phyloP scores from a whole-genome alignment of 2,888 invertebrate species.

The Brenthis daphne region DNA sequence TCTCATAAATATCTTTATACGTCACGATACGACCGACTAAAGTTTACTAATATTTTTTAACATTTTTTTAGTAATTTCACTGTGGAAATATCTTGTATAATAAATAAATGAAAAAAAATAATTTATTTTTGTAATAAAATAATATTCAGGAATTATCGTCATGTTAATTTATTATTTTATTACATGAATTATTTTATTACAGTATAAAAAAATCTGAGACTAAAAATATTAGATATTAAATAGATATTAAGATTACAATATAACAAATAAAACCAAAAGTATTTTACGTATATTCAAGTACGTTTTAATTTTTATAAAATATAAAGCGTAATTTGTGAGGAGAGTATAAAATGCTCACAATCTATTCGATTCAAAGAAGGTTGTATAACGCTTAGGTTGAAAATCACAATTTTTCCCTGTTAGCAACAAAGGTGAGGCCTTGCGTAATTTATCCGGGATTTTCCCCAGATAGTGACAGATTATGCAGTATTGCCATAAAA shows the following conservation, averaged over 20 bases:
- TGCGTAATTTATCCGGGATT: slow-evolving; percentile 54
- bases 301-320: background rate
- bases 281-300: too few species aligned
- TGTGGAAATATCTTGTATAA: too few species aligned
- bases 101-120: too few species aligned
- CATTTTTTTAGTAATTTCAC: too few species aligned
- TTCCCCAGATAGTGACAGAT: slow-evolving; percentile 64
- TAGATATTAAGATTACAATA: too few species aligned
- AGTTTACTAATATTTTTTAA: background rate
- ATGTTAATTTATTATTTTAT: too few species aligned
- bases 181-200: too few species aligned
- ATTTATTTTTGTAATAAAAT: too few species aligned
- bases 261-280: too few species aligned
- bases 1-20: slow-evolving; percentile 36
- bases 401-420: slow-evolving; percentile 61
- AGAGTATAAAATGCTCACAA: slow-evolving; percentile 43
- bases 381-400: slow-evolving; percentile 51
- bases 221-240: too few species aligned
- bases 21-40: slow-evolving; percentile 31
- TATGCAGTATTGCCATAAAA: slow-evolving; percentile 50
- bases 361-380: slow-evolving; percentile 48
- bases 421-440: slow-evolving; percentile 53
- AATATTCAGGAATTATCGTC: too few species aligned
- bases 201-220: too few species aligned
- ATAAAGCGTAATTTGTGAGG: slow-evolving; percentile 15